These are phyloP conservation scores for Ptilorrhoa leucosticta DNA, from an alignment of 2,113 vertebrate genomes.

Conservation along the genomic window DNA sequence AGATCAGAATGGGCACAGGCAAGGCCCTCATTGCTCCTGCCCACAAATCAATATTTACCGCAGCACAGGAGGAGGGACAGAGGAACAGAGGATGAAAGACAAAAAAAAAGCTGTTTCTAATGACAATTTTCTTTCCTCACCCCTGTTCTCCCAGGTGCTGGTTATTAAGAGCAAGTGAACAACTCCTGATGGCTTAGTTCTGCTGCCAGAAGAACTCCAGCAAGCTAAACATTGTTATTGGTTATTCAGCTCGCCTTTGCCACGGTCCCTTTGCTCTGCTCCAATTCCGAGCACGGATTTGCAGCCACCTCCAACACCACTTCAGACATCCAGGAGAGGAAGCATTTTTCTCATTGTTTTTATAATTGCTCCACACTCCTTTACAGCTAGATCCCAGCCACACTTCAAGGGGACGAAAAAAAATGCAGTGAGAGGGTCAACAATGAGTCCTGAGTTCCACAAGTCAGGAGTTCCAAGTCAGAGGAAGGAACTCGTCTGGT, in stretches of 20 bases:
- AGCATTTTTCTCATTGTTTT: neutral
- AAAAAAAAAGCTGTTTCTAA: neutral
- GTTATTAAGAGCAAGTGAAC: neutral
- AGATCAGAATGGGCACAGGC: neutral
- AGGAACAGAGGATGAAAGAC: neutral
- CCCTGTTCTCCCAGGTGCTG: neutral
- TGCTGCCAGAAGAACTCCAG: neutral
- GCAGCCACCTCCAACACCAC: neutral
- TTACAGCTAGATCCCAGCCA: neutral
- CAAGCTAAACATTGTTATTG: neutral
- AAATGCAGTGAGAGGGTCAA: neutral
- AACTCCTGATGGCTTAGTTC: neutral
- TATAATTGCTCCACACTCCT: neutral
- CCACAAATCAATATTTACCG: slow-evolving; percentile 11
- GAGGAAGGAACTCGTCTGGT: neutral
- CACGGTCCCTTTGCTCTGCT: neutral
- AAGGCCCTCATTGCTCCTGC: neutral
- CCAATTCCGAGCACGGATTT: neutral
- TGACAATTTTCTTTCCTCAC: neutral
- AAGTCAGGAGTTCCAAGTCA: neutral
- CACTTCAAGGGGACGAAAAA: neutral
- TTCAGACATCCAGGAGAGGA: neutral
- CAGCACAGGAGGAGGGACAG: neutral
- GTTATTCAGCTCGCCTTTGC: neutral
- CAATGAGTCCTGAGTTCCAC: neutral